Conservation (phyloP, 2,797 vertebrate genomes). For the Gallinago solitaria region DNA sequence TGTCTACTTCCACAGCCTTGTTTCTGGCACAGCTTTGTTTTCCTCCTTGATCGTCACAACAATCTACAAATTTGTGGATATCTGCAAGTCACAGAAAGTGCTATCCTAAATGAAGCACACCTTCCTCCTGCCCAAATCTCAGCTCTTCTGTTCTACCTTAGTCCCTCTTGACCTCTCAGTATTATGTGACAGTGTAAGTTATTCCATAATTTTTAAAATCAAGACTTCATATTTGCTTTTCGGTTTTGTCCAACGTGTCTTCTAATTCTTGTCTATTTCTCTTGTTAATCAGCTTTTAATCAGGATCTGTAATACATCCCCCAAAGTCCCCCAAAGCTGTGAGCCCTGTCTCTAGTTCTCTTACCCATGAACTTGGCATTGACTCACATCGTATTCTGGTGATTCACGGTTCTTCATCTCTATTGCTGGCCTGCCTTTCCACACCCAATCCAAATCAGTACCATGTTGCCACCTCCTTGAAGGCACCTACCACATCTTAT, state of each 20-base stretch:
- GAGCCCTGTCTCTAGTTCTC: background rate
- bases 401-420: background rate
- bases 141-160: background rate
- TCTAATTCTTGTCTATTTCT: background rate
- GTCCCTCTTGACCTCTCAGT: background rate
- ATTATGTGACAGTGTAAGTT: background rate
- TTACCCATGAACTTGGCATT: background rate
- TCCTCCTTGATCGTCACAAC: background rate
- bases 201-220: background rate
- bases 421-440: background rate
- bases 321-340: background rate
- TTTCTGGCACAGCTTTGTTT: background rate
- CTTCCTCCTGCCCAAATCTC: background rate
- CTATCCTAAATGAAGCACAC: background rate
- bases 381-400: background rate
- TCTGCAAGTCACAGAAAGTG: background rate
- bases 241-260: background rate
- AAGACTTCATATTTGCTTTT: background rate
- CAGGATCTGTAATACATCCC: background rate
- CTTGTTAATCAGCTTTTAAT: background rate
- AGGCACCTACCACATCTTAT: background rate
- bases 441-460: background rate
- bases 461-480: background rate
- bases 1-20: background rate
- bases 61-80: background rate